Percentiles rank a stretch among this genome's conserved stretches.
Evolutionary conservation across 1,140 invertebrate genomes (phyloP).

Genomic region (Leptopilina boulardi): DNA sequence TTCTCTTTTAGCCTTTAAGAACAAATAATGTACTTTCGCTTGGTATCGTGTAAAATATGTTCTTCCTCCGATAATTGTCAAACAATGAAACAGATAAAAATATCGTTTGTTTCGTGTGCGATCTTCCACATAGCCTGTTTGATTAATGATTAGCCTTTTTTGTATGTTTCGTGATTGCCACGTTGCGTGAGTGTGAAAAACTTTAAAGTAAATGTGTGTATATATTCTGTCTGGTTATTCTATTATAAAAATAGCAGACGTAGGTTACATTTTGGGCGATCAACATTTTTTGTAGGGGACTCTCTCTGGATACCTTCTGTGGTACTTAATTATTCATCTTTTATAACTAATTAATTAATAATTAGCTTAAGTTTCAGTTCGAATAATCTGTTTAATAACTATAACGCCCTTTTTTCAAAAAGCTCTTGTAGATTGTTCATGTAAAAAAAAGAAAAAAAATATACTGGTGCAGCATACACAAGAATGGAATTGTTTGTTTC

Average conservation of each 20-base stretch:
- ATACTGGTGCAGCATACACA: background rate
- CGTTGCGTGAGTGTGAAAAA: slow-evolving; percentile 36
- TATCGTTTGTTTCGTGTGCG: slow-evolving; percentile 41
- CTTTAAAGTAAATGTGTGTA: slow-evolving; percentile 38
- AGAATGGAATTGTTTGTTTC: slow-evolving; percentile 10
- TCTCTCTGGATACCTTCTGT: no score
- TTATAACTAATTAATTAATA: no score
- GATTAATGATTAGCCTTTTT: slow-evolving; percentile 40
- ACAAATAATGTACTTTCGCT: slow-evolving; percentile 47
- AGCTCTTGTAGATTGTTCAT: no score
- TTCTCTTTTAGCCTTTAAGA: slow-evolving; percentile 12
- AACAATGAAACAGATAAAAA: slow-evolving; percentile 34
- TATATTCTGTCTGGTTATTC: slow-evolving; percentile 38
- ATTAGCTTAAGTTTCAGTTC: no score
- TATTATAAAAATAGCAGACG: no score
- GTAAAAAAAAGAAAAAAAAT: background rate
- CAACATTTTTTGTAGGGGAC: no score
- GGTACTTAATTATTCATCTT: no score
- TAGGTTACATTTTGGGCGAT: no score
- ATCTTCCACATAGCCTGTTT: slow-evolving; percentile 38
- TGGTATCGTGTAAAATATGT: background rate
- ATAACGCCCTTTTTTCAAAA: no score
- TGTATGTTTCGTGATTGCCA: slow-evolving; percentile 4
- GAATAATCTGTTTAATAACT: no score
- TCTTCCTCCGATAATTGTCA: background rate